Evolutionary conservation across 1,140 invertebrate species (phyloP).

Genomic region (Camponotus vicinus): DNA sequence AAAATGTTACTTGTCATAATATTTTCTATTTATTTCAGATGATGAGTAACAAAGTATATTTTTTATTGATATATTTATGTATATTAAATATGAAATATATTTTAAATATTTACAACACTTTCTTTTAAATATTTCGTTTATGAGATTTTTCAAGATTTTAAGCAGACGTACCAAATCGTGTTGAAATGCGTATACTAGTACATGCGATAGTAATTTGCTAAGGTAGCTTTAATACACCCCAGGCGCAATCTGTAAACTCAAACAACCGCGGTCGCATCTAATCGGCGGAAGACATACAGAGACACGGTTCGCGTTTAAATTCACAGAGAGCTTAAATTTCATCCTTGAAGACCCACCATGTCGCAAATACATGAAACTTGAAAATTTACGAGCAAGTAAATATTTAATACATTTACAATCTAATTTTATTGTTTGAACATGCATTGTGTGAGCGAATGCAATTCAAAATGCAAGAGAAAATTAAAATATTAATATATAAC

Average conservation of each 20-base stretch:
- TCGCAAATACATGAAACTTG: slow-evolving; percentile 11
- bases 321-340: slow-evolving; percentile 75
- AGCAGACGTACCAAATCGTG: slow-evolving; percentile 7
- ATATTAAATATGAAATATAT: background rate
- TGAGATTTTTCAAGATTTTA: background rate
- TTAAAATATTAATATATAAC: background rate
- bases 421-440: slow-evolving; percentile 15
- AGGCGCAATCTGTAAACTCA: slow-evolving; percentile 77
- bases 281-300: slow-evolving; percentile 70
- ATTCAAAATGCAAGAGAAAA: background rate
- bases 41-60: no score
- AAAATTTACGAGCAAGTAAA: slow-evolving; percentile 39
- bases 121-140: background rate
- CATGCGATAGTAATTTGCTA: slow-evolving; percentile 69
- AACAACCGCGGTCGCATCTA: slow-evolving; percentile 72
- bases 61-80: background rate
- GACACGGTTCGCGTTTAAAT: slow-evolving; percentile 70
- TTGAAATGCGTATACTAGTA: slow-evolving; percentile 14
- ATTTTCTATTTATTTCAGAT: background rate
- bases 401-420: background rate
- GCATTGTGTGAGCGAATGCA: background rate
- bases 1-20: background rate
- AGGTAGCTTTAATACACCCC: slow-evolving; percentile 71
- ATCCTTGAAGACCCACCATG: slow-evolving; percentile 44
- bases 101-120: background rate